Conservation (phyloP, 2,797 vertebrate species). For the Thaleichthys pacificus region DNA sequence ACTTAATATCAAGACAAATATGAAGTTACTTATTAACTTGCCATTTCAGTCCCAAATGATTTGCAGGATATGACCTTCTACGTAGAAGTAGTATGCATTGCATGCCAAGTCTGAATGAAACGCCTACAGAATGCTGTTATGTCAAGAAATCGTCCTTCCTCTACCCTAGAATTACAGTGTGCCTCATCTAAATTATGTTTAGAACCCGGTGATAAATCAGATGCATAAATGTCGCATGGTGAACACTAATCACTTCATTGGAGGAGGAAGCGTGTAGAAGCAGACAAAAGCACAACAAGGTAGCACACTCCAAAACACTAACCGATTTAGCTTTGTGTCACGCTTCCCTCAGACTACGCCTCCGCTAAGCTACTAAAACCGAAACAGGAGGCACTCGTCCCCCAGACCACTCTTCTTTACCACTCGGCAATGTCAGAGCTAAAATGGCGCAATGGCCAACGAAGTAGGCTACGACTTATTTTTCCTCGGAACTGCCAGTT, state of each 20-base stretch:
- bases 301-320: conserved; percentile 11
- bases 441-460: neutral
- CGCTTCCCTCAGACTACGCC: conserved; percentile 9
- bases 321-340: conserved; percentile 21
- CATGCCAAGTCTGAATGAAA: neutral
- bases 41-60: neutral
- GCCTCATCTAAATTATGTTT: conserved; percentile 9
- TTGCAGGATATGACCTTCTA: neutral
- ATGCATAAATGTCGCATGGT: conserved; percentile 13
- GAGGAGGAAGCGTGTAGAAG: conserved; percentile 16
- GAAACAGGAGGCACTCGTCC: conserved; percentile 11
- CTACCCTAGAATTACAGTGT: conserved; percentile 19
- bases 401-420: conserved; percentile 25
- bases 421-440: neutral
- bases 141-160: conserved; percentile 26
- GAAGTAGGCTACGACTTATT: conserved; percentile 31
- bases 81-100: neutral
- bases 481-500: conserved; percentile 53
- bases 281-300: conserved; percentile 29
- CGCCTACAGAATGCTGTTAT: conserved; percentile 12
- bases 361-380: neutral
- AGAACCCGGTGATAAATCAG: conserved; percentile 22
- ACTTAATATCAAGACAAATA: neutral
- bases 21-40: neutral
- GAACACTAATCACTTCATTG: conserved; percentile 36